A percentile compares a stretch with the other conserved stretches of the same genome.
Evolutionary conservation across 64 coral and sea anemone genomes (phyloP).

Genomic region (Trachythela sp.): DNA sequence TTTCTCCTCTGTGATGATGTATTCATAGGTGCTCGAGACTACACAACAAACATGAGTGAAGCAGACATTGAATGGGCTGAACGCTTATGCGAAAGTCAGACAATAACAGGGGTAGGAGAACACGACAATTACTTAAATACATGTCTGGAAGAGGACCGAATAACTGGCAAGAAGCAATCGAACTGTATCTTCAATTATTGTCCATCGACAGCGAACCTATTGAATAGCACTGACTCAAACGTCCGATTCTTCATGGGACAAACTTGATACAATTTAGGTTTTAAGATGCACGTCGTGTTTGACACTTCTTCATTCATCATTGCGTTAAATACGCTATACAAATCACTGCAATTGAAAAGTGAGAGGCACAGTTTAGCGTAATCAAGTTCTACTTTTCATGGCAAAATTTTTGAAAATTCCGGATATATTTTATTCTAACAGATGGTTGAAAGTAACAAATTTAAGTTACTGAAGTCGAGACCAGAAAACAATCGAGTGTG

Average conservation of each 20-base stretch:
- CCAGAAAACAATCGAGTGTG: too few species aligned
- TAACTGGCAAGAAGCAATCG: neutral
- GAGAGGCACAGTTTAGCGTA: too few species aligned
- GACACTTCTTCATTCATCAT: neutral
- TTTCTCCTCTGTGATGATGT: neutral
- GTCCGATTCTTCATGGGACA: neutral
- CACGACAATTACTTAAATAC: neutral
- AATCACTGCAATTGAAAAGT: too few species aligned
- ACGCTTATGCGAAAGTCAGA: neutral
- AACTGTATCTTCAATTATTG: neutral
- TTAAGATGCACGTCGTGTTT: neutral
- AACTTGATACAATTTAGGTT: neutral
- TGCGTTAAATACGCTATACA: too few species aligned
- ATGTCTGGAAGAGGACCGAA: neutral
- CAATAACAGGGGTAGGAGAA: neutral
- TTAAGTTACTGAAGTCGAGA: too few species aligned
- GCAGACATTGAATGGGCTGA: neutral
- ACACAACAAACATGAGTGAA: neutral
- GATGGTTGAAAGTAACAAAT: too few species aligned
- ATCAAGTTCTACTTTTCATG: too few species aligned
- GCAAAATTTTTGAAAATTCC: too few species aligned
- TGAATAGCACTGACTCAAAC: neutral
- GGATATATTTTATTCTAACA: too few species aligned
- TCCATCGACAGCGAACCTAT: neutral
- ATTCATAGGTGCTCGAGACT: neutral